Conservation (phyloP, 2,888 invertebrate species). For the Parelbella ahira region DNA sequence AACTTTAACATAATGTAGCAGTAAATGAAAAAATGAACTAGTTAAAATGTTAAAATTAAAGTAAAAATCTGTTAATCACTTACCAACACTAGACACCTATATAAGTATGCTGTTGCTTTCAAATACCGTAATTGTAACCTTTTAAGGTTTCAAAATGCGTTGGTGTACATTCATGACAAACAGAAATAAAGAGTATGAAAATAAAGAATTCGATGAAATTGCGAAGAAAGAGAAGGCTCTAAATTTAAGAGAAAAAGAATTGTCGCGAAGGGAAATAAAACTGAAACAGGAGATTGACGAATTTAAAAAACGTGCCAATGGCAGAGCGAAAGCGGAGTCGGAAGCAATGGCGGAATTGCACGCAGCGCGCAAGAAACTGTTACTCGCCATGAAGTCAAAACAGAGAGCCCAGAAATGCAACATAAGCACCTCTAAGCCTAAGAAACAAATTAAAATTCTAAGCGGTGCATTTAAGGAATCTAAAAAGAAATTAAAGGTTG, state of each 20-base stretch:
- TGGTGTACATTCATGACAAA: too few species aligned
- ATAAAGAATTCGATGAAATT: constrained; percentile 19
- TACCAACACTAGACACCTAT: too few species aligned
- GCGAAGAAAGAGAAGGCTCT: constrained; percentile 26
- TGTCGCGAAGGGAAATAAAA: constrained; percentile 33
- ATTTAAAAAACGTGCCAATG: constrained; percentile 27
- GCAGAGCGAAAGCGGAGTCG: constrained; percentile 35
- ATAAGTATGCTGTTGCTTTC: too few species aligned
- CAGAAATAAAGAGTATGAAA: too few species aligned
- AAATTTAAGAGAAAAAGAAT: constrained; percentile 23
- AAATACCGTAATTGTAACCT: too few species aligned
- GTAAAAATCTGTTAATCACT: too few species aligned
- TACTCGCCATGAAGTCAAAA: constrained; percentile 9
- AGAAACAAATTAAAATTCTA: not conserved
- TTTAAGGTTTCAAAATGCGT: too few species aligned
- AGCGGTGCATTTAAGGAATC: not conserved
- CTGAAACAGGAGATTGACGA: constrained; percentile 33
- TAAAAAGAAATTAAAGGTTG: too few species aligned
- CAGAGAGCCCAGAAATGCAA: constrained; percentile 9
- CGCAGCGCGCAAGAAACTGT: constrained; percentile 38
- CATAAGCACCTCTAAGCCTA: constrained; percentile 1
- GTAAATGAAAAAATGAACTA: too few species aligned
- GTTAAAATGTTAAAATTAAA: too few species aligned
- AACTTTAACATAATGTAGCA: too few species aligned
- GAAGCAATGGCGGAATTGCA: constrained; percentile 38